Evolutionary conservation across 37 sponge, comb jelly and placozoan genomes (phyloP).

Genomic region (Amphimedon queenslandica): DNA sequence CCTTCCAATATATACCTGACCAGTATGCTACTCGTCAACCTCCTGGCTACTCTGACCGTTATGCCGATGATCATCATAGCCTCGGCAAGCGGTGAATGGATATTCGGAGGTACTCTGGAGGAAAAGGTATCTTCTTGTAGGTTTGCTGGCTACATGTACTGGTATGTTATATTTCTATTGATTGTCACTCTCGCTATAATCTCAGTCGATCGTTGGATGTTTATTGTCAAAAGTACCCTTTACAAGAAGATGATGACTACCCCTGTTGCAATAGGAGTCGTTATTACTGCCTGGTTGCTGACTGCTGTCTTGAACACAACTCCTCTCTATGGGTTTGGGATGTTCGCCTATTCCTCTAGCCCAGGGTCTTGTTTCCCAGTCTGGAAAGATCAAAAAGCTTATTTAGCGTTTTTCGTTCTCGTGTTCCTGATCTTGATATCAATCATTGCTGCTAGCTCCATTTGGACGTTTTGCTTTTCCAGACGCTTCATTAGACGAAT

Average conservation of each 20-base stretch:
- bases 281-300: slow-evolving; percentile 9
- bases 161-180: background rate
- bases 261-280: slow-evolving; percentile 5
- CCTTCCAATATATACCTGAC: slow-evolving; percentile 13
- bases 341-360: background rate
- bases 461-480: slow-evolving; percentile 27
- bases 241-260: slow-evolving; percentile 13
- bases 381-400: background rate
- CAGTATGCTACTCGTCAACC: slow-evolving; percentile 18
- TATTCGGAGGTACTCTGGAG: slow-evolving; percentile 1
- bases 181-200: slow-evolving; percentile 12
- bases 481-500: slow-evolving; percentile 8
- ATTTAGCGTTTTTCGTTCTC: slow-evolving; percentile 5
- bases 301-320: background rate
- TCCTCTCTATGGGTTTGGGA: slow-evolving; percentile 15
- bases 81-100: slow-evolving; percentile 22
- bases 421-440: background rate
- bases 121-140: background rate
- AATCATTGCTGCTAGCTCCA: slow-evolving; percentile 16
- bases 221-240: slow-evolving; percentile 8
- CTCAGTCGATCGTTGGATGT: slow-evolving; percentile 19
- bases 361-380: slow-evolving; percentile 11
- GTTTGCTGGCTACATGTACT: slow-evolving; percentile 7
- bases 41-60: slow-evolving; percentile 7
- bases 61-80: slow-evolving; percentile 11